phyloP scores from a whole-genome alignment of 2,113 vertebrate species.

The Numenius arquata region DNA sequence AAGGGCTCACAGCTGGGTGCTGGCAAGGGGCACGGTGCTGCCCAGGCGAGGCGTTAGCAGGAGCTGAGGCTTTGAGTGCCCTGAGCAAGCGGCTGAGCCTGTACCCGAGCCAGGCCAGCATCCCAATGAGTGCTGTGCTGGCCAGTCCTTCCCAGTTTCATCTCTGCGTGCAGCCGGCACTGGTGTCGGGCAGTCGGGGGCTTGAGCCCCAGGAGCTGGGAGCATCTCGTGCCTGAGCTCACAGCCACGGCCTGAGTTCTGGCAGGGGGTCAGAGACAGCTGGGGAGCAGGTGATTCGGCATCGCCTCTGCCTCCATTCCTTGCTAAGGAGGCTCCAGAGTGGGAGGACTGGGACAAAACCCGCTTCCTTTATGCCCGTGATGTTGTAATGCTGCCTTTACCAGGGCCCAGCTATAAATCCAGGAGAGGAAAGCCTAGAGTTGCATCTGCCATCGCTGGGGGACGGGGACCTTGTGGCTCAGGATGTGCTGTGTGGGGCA shows the following conservation, averaged over 20 bases:
- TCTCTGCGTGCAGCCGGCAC: neutral
- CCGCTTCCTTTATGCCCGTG: fast-evolving
- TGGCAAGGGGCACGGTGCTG: neutral
- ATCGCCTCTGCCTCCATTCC: neutral
- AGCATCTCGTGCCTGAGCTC: neutral
- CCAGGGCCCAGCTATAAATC: neutral
- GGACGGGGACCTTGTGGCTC: fast-evolving
- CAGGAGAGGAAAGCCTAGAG: fast-evolving
- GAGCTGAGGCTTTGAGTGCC: neutral
- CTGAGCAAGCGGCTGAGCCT: neutral
- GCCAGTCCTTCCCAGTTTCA: neutral
- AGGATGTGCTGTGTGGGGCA: neutral
- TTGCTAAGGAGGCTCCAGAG: neutral
- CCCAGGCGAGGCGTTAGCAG: fast-evolving
- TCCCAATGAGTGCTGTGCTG: fast-evolving
- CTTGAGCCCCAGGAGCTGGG: neutral
- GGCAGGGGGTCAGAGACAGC: neutral
- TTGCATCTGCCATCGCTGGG: fast-evolving
- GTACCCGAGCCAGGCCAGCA: fast-evolving
- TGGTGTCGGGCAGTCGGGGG: fast-evolving
- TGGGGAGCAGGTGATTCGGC: fast-evolving
- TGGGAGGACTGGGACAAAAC: neutral
- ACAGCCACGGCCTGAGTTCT: fast-evolving
- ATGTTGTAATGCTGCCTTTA: fast-evolving
- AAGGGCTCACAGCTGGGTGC: neutral